These are phyloP conservation scores for Troilus luridus DNA, from an alignment of 2,888 invertebrate species.

Conservation along the genomic window DNA sequence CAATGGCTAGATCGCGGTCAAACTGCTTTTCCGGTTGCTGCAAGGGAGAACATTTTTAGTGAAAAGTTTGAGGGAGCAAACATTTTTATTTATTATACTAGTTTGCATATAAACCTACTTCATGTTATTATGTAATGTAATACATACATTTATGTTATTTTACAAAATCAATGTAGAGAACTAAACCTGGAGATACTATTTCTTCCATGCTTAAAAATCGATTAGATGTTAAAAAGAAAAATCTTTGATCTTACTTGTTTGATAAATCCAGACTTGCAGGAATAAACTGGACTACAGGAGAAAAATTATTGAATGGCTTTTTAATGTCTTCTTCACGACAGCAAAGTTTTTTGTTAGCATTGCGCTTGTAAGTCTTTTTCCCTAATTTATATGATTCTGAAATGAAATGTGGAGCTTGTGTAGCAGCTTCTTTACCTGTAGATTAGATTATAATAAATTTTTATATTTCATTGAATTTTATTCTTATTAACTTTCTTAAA, in stretches of 20 bases:
- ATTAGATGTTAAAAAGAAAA: background rate
- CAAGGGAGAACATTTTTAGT: too few species aligned
- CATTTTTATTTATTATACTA: too few species aligned
- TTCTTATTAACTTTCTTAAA: too few species aligned
- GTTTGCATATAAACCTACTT: too few species aligned
- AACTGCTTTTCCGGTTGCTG: too few species aligned
- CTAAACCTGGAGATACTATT: background rate
- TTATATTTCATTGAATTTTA: background rate
- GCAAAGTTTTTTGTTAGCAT: background rate
- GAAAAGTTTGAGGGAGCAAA: too few species aligned
- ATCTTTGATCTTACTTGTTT: slow-evolving; percentile 48
- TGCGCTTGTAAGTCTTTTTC: background rate
- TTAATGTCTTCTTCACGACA: background rate
- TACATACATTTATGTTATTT: too few species aligned
- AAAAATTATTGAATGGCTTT: slow-evolving; percentile 34
- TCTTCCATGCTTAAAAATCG: background rate
- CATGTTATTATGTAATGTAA: too few species aligned
- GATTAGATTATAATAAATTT: background rate
- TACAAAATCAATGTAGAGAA: too few species aligned
- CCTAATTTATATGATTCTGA: slow-evolving; percentile 8
- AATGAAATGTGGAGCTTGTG: background rate
- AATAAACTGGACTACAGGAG: slow-evolving; percentile 40
- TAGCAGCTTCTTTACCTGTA: background rate
- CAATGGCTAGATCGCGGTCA: too few species aligned
- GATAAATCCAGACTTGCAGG: slow-evolving; percentile 41